Evolutionary conservation across 2,797 vertebrate genomes (phyloP).

Genomic region (Squalus acanthias): DNA sequence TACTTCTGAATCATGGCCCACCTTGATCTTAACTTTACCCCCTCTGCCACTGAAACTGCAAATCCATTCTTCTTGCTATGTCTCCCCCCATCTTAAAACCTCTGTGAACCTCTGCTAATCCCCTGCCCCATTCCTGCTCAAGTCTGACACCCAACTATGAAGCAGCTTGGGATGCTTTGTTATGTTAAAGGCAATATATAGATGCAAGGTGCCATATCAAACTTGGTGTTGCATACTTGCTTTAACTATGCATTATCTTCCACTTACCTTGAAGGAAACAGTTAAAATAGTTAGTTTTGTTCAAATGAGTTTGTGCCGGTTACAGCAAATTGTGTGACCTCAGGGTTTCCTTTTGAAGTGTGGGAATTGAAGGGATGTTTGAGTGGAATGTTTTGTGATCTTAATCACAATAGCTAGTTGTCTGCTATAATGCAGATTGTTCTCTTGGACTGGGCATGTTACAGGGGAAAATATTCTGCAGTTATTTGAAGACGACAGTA

Average conservation of each 20-base stretch:
- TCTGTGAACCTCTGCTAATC: not conserved
- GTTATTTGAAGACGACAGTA: not conserved
- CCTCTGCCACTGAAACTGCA: not conserved
- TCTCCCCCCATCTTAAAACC: not conserved
- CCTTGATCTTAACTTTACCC: not conserved
- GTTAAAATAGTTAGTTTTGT: not conserved
- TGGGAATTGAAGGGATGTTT: not conserved
- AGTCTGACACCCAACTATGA: not conserved
- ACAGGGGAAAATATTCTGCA: not conserved
- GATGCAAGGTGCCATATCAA: not conserved
- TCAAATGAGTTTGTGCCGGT: not conserved
- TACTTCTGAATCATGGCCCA: not conserved
- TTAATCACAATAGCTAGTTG: no score
- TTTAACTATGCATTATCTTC: not conserved
- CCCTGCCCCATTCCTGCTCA: not conserved
- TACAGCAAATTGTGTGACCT: not conserved
- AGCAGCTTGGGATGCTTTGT: not conserved
- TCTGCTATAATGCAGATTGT: not conserved
- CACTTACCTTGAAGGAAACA: not conserved
- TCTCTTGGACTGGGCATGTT: not conserved
- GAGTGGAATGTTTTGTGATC: not conserved
- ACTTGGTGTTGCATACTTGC: not conserved
- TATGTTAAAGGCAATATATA: not conserved
- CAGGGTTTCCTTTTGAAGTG: not conserved
- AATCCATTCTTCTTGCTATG: not conserved